Evolutionary conservation across 2,113 vertebrate genomes (phyloP), one percentile per base, ranked within the genome.

Genomic region (Cepphus grylle): DNA sequence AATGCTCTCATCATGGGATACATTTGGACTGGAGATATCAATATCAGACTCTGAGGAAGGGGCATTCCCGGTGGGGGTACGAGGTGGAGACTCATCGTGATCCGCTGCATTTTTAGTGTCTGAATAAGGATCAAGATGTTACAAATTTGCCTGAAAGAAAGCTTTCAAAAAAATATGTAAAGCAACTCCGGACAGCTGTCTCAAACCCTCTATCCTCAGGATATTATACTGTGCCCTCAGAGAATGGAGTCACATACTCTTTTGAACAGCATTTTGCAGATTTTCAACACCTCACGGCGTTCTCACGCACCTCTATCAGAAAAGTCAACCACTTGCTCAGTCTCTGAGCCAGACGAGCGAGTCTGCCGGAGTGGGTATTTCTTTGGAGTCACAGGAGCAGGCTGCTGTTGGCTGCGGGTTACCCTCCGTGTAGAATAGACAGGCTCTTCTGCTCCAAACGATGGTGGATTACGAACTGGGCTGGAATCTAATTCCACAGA

Each of bases 11-110:
- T 99, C 99, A 1, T 99, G 99, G 92, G 99, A 99, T 21, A 98
- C 99, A 17, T 99, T 99, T 84, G 99, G 99, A 96, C 99, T 99
- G 87, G 99, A 99, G 97, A 99, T 99, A 96, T 99, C 99, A 90
- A 99, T 99, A 96, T 99, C 99, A 5, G 99, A 99, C 93, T 99
- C 99, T 2, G 99, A 99, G n/a, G 99, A 99, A 3, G 99, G 99
- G 22, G 99, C 99, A 23, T 99, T 99, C 61, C 99, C 99, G 23
- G 99, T 99, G 71, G 99, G 99, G 2, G 99, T 99, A 97, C 99
- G 97, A 12, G 99, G 99, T 2, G 99, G 99, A 59, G 99, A 99
- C 83, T 99, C 99, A 50, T 99, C 99, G 6, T 99, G 99, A 87
- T 99, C 99, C 1, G 98, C 99, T 3, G 98, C 86, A 63, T 98